Evolutionary conservation across 2,113 vertebrate genomes (phyloP), one percentile per base, ranked within the genome.

Genomic region (Raja brachyura): DNA sequence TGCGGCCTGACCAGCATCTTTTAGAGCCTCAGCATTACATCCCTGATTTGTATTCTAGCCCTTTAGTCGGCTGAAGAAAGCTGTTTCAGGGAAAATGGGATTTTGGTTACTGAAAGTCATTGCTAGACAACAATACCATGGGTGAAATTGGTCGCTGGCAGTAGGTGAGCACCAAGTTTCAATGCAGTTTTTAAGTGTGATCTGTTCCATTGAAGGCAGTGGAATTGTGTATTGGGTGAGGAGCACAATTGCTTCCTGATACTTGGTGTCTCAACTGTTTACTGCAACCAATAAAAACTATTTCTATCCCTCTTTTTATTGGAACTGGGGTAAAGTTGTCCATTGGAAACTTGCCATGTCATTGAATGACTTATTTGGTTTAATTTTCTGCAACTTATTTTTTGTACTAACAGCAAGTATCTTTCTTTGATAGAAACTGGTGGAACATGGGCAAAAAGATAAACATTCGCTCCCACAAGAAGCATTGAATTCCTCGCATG

Each of bases 361-460:
- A 59, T 85, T 85, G 20, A 6, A 66, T 73, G 14, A 63, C 13
- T 63, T 88, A 28, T 8, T 2, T 31, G 25, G 5, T 88, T 18
- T 88, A 88, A 63, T 31, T 0, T 88, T 88, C 70, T 20, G 70
- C 5, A 20, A 54, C 20, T n/a, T 3, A 59, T 90, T 92, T 74
- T 9, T 73, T 20, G 13, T 33, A 92, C 68, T 54, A 92, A 54
- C 54, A 22, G 25, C 33, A 73, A 70, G 4, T 73, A 4, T 20
- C 39, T 18, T 5, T 93, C 39, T 95, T 9, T 93, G 16, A 1
- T 94, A 97, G 96, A 97, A 96, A 93, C 96, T 97, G 88, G 94
- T 97, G 31, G 95, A 96, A 93, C 94, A 93, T 31, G 95, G 95
- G 28, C 96, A 96, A 93, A 96, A 95, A 93, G 96, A 96, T 88